Evolutionary conservation across 2,797 vertebrate genomes (phyloP).

Genomic region (Poliocrania exsul): DNA sequence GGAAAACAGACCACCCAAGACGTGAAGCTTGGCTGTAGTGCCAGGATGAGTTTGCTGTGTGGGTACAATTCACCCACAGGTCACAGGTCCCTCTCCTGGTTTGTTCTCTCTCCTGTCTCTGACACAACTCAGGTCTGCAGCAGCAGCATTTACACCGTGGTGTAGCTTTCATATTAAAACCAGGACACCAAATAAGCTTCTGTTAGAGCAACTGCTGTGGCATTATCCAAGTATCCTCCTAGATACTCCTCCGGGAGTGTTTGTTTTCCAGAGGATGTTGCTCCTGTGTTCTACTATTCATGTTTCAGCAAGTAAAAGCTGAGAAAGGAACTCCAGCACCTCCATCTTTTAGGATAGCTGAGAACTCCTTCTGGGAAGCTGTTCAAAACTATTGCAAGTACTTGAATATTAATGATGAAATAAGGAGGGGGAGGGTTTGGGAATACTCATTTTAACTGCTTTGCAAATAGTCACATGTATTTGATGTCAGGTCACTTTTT

Average conservation of each 20-base stretch:
- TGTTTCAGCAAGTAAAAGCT: neutral
- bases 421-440: neutral
- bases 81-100: fast-evolving
- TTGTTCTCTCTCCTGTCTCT: neutral
- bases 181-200: neutral
- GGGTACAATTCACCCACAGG: fast-evolving
- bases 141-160: neutral
- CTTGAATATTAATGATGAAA: neutral
- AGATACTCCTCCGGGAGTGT: neutral
- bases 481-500: neutral
- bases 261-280: neutral
- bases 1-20: neutral
- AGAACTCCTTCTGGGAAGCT: neutral
- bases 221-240: neutral
- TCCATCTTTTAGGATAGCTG: neutral
- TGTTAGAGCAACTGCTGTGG: neutral
- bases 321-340: neutral
- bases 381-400: neutral
- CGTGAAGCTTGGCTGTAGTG: neutral
- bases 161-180: neutral
- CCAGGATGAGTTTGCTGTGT: neutral
- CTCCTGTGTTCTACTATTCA: neutral
- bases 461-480: neutral
- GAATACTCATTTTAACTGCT: neutral
- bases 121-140: neutral